Conservation (phyloP, 2,888 invertebrate genomes). For the Blera fallax region DNA sequence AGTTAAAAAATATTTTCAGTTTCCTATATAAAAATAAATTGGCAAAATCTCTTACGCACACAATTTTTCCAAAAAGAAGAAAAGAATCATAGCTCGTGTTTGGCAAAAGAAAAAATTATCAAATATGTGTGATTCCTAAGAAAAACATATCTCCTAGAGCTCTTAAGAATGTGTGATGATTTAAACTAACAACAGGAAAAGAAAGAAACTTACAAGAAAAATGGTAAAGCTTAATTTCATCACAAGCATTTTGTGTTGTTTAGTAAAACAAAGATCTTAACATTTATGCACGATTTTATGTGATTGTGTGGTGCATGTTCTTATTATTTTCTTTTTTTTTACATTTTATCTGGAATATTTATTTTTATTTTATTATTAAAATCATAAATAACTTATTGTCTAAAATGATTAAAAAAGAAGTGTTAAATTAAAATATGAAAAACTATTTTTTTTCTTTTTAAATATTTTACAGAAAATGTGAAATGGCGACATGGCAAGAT, state of each 20-base stretch:
- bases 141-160: conserved; percentile 9
- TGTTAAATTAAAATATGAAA: background rate
- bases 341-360: conserved; percentile 49
- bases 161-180: conserved; percentile 44
- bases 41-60: conserved; percentile 44
- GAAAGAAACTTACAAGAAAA: conserved; percentile 13
- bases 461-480: conserved; percentile 55
- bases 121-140: conserved; percentile 6
- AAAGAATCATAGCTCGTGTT: conserved; percentile 8
- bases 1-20: conserved; percentile 8
- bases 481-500: conserved; percentile 12
- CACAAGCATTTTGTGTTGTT: conserved; percentile 42
- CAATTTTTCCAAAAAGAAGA: background rate
- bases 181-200: conserved; percentile 10
- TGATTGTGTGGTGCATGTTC: conserved; percentile 13
- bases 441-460: background rate
- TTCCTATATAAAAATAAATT: conserved; percentile 50
- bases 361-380: conserved; percentile 13
- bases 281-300: conserved; percentile 1
- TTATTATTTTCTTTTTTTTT: conserved; percentile 6
- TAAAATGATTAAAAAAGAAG: conserved; percentile 20
- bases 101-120: conserved; percentile 10
- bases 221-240: conserved; percentile 45
- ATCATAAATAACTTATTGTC: conserved; percentile 62
- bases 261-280: conserved; percentile 4